Evolutionary conservation across 2,888 invertebrate species (phyloP).

Genomic region (Kuschelorhynchus macadamiae): DNA sequence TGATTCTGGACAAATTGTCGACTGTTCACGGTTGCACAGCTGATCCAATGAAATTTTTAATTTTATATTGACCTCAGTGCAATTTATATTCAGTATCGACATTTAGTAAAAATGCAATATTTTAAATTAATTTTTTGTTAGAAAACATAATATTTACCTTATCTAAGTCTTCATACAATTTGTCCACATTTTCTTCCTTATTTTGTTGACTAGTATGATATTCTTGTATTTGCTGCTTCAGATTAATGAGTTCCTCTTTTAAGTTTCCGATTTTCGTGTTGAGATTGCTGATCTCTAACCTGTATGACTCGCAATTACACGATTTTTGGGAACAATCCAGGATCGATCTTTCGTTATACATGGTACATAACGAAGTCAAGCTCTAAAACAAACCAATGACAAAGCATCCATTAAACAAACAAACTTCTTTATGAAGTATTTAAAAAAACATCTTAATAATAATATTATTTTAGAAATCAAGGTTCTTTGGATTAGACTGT

Average conservation of each 20-base stretch:
- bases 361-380: slow-evolving; percentile 51
- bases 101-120: too few species aligned
- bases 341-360: slow-evolving; percentile 44
- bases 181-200: slow-evolving; percentile 13
- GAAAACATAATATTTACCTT: slow-evolving; percentile 33
- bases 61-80: too few species aligned
- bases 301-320: slow-evolving; percentile 55
- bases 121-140: too few species aligned
- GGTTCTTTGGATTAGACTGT: too few species aligned
- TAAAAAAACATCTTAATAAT: too few species aligned
- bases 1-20: too few species aligned
- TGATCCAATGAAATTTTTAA: too few species aligned
- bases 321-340: slow-evolving; percentile 21
- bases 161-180: slow-evolving; percentile 15
- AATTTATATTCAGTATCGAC: too few species aligned
- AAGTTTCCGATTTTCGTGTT: slow-evolving; percentile 52
- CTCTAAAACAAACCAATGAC: slow-evolving; percentile 47
- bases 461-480: too few species aligned
- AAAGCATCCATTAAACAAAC: background rate
- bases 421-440: too few species aligned
- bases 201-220: slow-evolving; percentile 43
- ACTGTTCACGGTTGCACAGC: too few species aligned
- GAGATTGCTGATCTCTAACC: slow-evolving; percentile 51
- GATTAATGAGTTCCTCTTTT: slow-evolving; percentile 51
- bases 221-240: slow-evolving; percentile 52